Percentiles rank a stretch among this genome's conserved stretches.
These are phyloP conservation scores for Aptenodytes forsteri DNA, from an alignment of 2,113 vertebrate genomes.

Conservation along the genomic window DNA sequence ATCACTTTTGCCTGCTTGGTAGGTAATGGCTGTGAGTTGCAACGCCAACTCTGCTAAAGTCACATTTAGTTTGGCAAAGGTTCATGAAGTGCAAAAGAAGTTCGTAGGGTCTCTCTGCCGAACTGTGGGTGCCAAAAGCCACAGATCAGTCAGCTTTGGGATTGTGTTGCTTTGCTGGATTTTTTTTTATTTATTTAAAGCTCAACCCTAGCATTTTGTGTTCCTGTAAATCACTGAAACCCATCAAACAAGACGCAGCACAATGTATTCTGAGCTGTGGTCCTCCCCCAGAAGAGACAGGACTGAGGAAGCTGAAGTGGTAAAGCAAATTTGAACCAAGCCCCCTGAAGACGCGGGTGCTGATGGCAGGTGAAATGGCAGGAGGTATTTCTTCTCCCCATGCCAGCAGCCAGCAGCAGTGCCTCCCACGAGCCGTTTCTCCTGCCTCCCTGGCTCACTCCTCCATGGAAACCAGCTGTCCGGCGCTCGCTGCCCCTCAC, in stretches of 20 bases:
- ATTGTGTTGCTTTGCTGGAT: neutral
- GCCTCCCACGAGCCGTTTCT: neutral
- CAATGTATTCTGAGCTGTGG: neutral
- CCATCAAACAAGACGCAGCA: neutral
- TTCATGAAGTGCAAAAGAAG: neutral
- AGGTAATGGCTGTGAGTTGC: neutral
- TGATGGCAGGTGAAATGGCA: neutral
- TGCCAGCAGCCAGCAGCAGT: neutral
- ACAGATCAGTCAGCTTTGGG: neutral
- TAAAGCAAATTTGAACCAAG: neutral
- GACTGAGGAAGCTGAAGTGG: neutral
- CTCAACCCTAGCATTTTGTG: neutral
- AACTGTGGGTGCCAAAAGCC: neutral
- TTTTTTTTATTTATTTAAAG: neutral
- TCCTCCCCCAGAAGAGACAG: neutral
- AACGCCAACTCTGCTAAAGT: neutral
- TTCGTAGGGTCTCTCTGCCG: neutral
- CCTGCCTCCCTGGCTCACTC: neutral
- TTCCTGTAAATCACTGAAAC: neutral
- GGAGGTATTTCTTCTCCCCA: neutral
- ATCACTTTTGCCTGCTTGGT: neutral
- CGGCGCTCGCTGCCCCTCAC: neutral
- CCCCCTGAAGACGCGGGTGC: neutral
- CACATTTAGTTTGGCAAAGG: neutral
- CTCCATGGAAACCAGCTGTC: conserved; percentile 7